A percentile compares a stretch with the other conserved stretches of the same genome.
phyloP scores from a whole-genome alignment of 2,113 vertebrate species.

The Entomyzon cyanotis region DNA sequence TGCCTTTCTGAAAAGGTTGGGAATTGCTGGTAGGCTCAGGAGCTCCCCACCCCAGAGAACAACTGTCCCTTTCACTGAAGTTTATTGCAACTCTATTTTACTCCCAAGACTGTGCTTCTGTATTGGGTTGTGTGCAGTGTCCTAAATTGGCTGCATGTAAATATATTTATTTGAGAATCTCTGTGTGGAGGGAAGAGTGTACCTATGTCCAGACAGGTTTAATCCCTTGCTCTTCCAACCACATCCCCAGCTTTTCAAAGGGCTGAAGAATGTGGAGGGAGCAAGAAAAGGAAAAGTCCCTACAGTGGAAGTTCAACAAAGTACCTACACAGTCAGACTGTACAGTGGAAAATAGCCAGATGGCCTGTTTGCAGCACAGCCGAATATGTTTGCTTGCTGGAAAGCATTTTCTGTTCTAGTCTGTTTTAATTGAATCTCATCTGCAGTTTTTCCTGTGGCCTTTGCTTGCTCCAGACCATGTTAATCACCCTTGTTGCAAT shows the following conservation, averaged over 20 bases:
- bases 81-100: not conserved
- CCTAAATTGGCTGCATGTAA: conserved; percentile 21
- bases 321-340: not conserved
- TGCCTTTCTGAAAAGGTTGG: not conserved
- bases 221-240: not conserved
- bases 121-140: not conserved
- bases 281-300: not conserved
- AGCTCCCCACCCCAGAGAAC: not conserved
- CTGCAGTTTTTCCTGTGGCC: conserved; percentile 24
- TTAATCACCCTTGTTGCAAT: conserved; percentile 1
- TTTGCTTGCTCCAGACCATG: conserved; percentile 24
- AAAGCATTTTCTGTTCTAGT: conserved; percentile 22
- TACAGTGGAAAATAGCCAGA: not conserved
- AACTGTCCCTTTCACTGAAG: conserved; percentile 10
- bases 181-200: not conserved
- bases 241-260: not conserved
- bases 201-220: not conserved
- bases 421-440: conserved; percentile 15
- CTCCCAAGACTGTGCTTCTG: not conserved
- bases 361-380: not conserved
- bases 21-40: not conserved
- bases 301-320: not conserved
- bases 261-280: not conserved
- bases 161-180: conserved; percentile 22
- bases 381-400: not conserved